A percentile compares a stretch with the other conserved stretches of the same genome.
These are phyloP conservation scores for Sarcophaga carnaria DNA, from an alignment of 2,888 invertebrate genomes.

Conservation along the genomic window DNA sequence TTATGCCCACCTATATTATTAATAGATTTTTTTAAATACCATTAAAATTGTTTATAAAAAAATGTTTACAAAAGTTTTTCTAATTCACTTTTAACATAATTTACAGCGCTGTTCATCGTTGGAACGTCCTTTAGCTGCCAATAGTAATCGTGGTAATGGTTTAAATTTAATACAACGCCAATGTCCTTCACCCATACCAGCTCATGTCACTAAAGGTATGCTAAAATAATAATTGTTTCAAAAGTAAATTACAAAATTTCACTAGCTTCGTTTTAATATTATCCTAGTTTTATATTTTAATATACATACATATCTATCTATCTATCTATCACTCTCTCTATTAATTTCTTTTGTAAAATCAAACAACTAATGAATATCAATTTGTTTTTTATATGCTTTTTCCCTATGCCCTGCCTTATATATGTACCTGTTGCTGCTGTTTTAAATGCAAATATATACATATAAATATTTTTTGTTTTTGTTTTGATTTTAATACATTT, in stretches of 20 bases:
- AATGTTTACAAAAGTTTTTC: too few relatives aligned
- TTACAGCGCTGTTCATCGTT: slow-evolving; percentile 91
- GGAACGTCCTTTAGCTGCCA: slow-evolving; percentile 88
- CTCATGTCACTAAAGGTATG: slow-evolving; percentile 89
- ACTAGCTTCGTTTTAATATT: slow-evolving; percentile 71
- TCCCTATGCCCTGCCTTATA: slow-evolving; percentile 24
- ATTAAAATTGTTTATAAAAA: too few relatives aligned
- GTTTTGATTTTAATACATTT: too few relatives aligned
- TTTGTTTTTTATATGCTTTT: slow-evolving; percentile 63
- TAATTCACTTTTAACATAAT: too few relatives aligned
- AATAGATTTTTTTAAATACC: too few relatives aligned
- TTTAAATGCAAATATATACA: neutral
- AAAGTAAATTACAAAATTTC: slow-evolving; percentile 51
- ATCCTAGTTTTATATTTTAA: slow-evolving; percentile 42
- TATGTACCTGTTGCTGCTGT: slow-evolving; percentile 59
- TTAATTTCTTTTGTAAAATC: slow-evolving; percentile 59
- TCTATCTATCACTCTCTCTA: too few relatives aligned
- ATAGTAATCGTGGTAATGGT: slow-evolving; percentile 78
- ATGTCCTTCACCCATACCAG: slow-evolving; percentile 88
- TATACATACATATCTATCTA: too few relatives aligned
- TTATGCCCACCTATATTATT: too few relatives aligned
- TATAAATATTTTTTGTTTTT: too few relatives aligned
- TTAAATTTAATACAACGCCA: slow-evolving; percentile 82
- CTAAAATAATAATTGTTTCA: neutral
- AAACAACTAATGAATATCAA: slow-evolving; percentile 50